Percentiles rank a stretch among this genome's conserved stretches.
These are phyloP conservation scores for Heliconius congener DNA, from an alignment of 1,140 invertebrate genomes.

Conservation along the genomic window DNA sequence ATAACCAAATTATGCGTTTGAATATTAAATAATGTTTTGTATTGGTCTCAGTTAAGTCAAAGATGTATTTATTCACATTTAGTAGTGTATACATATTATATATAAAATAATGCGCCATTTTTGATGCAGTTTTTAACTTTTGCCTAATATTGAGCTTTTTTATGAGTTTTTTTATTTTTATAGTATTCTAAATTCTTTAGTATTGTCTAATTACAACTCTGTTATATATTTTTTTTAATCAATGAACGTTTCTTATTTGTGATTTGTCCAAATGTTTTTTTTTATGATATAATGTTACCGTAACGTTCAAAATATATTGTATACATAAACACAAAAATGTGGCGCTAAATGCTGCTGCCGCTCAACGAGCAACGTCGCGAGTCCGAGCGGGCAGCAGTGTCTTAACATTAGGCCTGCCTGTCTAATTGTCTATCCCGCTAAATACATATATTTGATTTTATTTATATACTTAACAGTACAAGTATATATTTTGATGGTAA, in stretches of 20 bases:
- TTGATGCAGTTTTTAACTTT: constrained; percentile 38
- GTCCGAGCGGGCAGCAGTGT: too few relatives aligned
- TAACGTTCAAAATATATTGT: not conserved
- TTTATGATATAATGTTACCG: not conserved
- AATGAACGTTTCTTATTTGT: constrained; percentile 5
- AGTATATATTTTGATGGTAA: not conserved
- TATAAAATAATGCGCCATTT: constrained; percentile 27
- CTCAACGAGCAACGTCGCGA: too few relatives aligned
- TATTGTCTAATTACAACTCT: constrained; percentile 7
- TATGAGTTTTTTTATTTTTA: constrained; percentile 18
- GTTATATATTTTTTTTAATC: not conserved
- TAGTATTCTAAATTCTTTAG: constrained; percentile 6
- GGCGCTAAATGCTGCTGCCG: too few relatives aligned
- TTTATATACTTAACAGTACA: too few relatives aligned
- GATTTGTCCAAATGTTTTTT: constrained; percentile 4
- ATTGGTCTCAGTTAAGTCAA: constrained; percentile 76
- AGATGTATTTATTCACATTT: constrained; percentile 49
- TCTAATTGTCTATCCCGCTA: too few relatives aligned
- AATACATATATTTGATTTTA: too few relatives aligned
- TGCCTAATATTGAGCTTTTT: constrained; percentile 37
- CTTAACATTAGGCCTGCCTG: too few relatives aligned
- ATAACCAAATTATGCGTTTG: constrained; percentile 71
- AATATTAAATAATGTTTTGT: constrained; percentile 55
- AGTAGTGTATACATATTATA: constrained; percentile 26
- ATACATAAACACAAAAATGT: not conserved